Base-by-base conservation (phyloP, 2,888 invertebrate species). In the Bibio marci region DNA sequence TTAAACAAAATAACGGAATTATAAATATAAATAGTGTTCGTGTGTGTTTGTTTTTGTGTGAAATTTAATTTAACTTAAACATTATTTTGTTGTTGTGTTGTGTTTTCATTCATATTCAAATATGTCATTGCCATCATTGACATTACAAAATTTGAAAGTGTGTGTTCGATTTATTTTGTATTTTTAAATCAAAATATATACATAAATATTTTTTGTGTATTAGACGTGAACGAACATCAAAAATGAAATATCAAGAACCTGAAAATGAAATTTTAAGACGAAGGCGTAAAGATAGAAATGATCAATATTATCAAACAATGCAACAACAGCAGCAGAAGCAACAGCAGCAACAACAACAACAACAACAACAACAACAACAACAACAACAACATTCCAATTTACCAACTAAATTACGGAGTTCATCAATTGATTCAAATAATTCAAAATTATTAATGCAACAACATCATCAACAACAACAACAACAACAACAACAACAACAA, bases 201-300 rank as follows among this genome's bases (percentile, higher is more conserved):
- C n/a, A n/a, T n/a, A n/a, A n/a, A n/a, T n/a, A n/a, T n/a, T n/a
- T n/a, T n/a, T n/a, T n/a, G n/a, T n/a, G n/a, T n/a, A n/a, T n/a
- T n/a, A 36, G 36, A 14, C 42, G 45, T 5, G 45, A 45, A 17
- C 41, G 44, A 25, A 17, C 41, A 27, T 38, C 45, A 22, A 40
- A 41, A 41, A 44, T 46, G 46, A 47, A 47, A 40, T 46, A 45
- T 41, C 38, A 42, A 38, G 46, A 47, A 35, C 38, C 30, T 35
- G 46, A 47, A 27, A 39, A 42, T 35, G 46, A 46, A 18, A 19
- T 45, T 8, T 12, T 37, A 14, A n/a, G 44, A 35, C 37, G 47
- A 32, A 40, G 45, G 11, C 43, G 44, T 11, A 43, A 45, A 13
- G 46, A 46, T 38, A 36, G 43, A 39, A 32, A 30, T 19, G 11